Conservation (phyloP, 1,140 invertebrate species). For the Ericerus pela region DNA sequence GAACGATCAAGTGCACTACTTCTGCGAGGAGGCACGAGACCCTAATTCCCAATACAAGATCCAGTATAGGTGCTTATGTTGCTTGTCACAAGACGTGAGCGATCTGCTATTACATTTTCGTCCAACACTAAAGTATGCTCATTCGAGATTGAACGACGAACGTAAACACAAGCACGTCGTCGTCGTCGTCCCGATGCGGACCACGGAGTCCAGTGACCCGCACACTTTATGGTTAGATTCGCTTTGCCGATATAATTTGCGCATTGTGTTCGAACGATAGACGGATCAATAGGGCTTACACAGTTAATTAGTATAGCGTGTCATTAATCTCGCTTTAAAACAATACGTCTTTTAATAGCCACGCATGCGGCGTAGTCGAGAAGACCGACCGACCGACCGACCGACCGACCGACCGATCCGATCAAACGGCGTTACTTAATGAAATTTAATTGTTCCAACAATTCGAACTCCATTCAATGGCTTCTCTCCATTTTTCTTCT, state of each 20-base stretch:
- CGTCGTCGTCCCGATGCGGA: no score
- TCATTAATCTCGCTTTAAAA: conserved; percentile 10
- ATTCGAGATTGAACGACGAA: no score
- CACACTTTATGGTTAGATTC: conserved; percentile 9
- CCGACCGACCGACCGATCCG: no score
- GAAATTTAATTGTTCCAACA: conserved; percentile 9
- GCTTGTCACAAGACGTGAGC: no score
- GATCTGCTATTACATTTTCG: no score
- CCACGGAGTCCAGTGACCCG: conserved; percentile 5
- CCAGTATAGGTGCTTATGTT: no score
- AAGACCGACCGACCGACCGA: conserved; percentile 2
- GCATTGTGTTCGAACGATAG: neutral
- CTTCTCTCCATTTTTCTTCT: no score
- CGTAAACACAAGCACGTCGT: no score
- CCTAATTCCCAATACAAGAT: no score
- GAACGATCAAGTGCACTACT: no score
- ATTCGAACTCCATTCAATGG: neutral
- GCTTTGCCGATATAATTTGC: conserved; percentile 12
- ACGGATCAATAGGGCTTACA: conserved; percentile 4
- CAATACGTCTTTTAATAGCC: conserved; percentile 5
- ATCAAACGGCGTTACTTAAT: conserved; percentile 8
- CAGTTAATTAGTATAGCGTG: conserved; percentile 12
- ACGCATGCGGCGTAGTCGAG: neutral
- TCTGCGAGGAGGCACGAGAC: no score
- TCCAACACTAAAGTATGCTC: no score